Evolutionary conservation across 2,888 invertebrate genomes (phyloP), one percentile per base, ranked within the genome.

Genomic region (Lomographa bimaculata): DNA sequence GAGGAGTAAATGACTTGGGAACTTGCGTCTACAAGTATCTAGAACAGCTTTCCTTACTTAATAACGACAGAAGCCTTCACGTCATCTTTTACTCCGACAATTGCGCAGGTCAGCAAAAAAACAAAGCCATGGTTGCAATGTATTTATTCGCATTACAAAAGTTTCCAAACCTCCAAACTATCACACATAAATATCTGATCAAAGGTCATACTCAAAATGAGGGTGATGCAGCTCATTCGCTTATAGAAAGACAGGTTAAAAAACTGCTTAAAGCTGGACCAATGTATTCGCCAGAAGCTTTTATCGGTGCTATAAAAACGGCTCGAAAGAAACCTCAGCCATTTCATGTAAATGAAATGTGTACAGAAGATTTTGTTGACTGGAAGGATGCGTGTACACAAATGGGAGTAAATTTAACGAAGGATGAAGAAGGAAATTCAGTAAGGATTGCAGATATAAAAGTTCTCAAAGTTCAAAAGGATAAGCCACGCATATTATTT

Each of bases 11-110:
- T 29, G 68, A 70, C 46, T 59, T 72, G 30, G 71, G 28, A 4
- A 60, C 62, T n/a, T 71, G 65, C 38, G 54, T 72, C 24, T 60
- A 47, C 19, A 57, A 64, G 24, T 72, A 64, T 37, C 9, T 74
- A 3, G 39, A 59, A 41, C 40, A 56, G 16, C 27, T 55, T 38
- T 50, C 52, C 1, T 25, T 27, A 25, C 20, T 14, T 3, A 20
- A 5, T 11, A 27, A 35, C 21, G 43, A 44, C 24, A 14, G 14
- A 14, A 3, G 3, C 4, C 11, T 59, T 1, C 30, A 60, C 16
- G 41, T 69, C 18, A 41, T 64, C 5, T 71, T 69, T 46, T 68
- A 64, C 41, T 57, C 58, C 1, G 67, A 68, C 24, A 68, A 66
- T 46, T 64, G 64, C 36, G 45, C 51, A 10, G 57, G 59, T 3